Percentiles rank a stretch among this genome's conserved stretches.
phyloP scores from a whole-genome alignment of 2,888 invertebrate genomes.

The Stenichneumon culpator region DNA sequence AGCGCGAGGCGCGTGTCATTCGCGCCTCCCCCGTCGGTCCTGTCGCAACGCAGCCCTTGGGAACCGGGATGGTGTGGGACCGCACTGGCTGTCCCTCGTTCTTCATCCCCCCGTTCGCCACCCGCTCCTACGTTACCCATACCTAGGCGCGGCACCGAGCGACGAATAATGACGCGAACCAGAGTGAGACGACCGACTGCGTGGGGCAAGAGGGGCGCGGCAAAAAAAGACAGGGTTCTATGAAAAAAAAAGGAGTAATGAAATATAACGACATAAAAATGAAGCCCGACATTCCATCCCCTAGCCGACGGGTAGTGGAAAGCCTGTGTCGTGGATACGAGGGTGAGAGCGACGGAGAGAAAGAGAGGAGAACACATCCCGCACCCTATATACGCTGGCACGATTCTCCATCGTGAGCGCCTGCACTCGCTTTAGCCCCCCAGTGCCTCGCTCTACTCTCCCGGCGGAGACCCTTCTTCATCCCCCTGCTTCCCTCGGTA shows the following conservation, averaged over 20 bases:
- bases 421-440: slow-evolving; percentile 29
- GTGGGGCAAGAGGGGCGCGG: slow-evolving; percentile 3
- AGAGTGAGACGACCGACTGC: slow-evolving; percentile 23
- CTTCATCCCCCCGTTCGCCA: slow-evolving; percentile 25
- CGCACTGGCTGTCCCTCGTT: slow-evolving; percentile 39
- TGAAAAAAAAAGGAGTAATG: slow-evolving; percentile 69
- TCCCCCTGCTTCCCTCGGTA: slow-evolving; percentile 42
- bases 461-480: slow-evolving; percentile 37
- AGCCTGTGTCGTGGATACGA: slow-evolving; percentile 28
- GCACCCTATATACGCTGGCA: slow-evolving; percentile 31
- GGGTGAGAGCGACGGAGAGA: neutral
- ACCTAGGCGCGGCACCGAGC: slow-evolving; percentile 38
- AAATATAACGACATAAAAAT: slow-evolving; percentile 80
- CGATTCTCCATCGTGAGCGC: slow-evolving; percentile 40
- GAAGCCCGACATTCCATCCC: slow-evolving; percentile 72
- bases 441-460: slow-evolving; percentile 53
- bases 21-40: slow-evolving; percentile 38
- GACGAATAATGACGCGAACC: slow-evolving; percentile 20
- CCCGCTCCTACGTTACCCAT: slow-evolving; percentile 29
- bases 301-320: slow-evolving; percentile 57
- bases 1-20: slow-evolving; percentile 53
- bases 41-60: slow-evolving; percentile 43
- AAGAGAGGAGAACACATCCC: slow-evolving; percentile 17
- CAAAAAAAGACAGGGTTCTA: slow-evolving; percentile 44
- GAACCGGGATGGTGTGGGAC: slow-evolving; percentile 21